Evolutionary conservation across 2,113 vertebrate species (phyloP).

Genomic region (Myodes glareolus): DNA sequence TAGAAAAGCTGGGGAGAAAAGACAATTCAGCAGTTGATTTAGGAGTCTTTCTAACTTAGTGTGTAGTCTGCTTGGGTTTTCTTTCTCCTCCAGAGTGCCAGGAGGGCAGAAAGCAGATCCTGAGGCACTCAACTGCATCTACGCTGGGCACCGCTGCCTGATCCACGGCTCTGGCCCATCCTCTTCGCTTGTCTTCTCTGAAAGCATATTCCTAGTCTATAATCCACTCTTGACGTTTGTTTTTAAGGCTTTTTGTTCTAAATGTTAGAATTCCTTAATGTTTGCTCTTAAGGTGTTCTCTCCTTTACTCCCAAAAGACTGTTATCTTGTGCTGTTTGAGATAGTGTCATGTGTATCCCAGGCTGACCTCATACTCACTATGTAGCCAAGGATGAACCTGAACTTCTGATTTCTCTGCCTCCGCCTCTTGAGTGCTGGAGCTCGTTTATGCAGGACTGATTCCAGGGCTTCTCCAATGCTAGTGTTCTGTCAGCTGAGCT

Average conservation of each 20-base stretch:
- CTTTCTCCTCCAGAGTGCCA: not conserved
- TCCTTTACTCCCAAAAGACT: not conserved
- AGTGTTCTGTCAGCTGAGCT: not conserved
- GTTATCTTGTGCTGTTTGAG: not conserved
- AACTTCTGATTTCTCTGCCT: not conserved
- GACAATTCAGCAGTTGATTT: not conserved
- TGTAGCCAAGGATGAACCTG: not conserved
- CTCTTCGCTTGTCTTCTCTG: not conserved
- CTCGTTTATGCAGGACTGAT: not conserved
- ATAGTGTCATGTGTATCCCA: not conserved
- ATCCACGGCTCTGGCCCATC: not conserved
- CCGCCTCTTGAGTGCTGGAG: not conserved
- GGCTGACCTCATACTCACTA: not conserved
- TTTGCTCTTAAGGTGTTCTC: not conserved
- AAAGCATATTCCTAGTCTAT: not conserved
- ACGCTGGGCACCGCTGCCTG: not conserved
- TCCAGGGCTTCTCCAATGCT: not conserved
- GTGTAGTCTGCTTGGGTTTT: not conserved
- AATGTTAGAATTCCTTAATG: conserved; percentile 21
- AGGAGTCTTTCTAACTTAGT: not conserved
- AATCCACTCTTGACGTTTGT: not conserved
- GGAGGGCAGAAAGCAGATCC: not conserved
- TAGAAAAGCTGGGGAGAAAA: conserved; percentile 18
- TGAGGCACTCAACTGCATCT: fast-evolving
- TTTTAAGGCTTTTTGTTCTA: not conserved